phyloP scores from a whole-genome alignment of 2,888 invertebrate genomes.

The Thecocarcelia acutangulata region DNA sequence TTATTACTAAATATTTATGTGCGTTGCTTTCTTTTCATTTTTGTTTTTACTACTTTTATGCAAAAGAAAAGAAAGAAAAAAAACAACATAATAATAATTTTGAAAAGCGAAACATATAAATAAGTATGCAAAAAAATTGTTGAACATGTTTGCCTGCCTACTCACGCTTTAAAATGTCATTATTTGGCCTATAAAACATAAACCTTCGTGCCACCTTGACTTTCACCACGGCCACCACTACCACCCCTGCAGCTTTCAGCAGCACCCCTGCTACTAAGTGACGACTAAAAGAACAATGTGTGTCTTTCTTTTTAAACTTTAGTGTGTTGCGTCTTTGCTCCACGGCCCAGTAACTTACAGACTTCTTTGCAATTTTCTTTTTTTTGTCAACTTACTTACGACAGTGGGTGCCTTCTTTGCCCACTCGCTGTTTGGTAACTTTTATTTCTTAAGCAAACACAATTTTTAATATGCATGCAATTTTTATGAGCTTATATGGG shows the following conservation, averaged over 20 bases:
- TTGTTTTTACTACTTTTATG: constrained; percentile 62
- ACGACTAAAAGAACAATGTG: constrained; percentile 34
- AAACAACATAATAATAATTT: constrained; percentile 60
- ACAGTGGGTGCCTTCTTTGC: constrained; percentile 29
- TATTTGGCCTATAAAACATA: constrained; percentile 65
- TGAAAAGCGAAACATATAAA: constrained; percentile 32
- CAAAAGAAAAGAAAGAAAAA: constrained; percentile 49
- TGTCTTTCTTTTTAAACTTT: constrained; percentile 26
- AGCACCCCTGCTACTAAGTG: too few species aligned
- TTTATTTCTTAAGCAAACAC: constrained; percentile 78
- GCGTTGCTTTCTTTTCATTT: constrained; percentile 7
- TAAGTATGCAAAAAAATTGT: constrained; percentile 48
- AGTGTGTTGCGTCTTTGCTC: constrained; percentile 26
- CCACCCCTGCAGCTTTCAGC: background rate
- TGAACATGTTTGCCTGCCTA: constrained; percentile 60
- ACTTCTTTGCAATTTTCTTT: constrained; percentile 34
- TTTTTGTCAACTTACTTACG: constrained; percentile 41
- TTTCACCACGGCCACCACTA: background rate
- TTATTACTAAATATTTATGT: constrained; percentile 67
- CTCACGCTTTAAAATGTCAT: constrained; percentile 66
- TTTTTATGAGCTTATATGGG: constrained; percentile 81
- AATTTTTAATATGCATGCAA: constrained; percentile 81
- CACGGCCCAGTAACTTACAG: constrained; percentile 37
- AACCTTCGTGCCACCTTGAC: constrained; percentile 31
- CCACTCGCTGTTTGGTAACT: constrained; percentile 16